phyloP scores from a whole-genome alignment of 1,140 invertebrate genomes.

The Harlomillsia oculata region DNA sequence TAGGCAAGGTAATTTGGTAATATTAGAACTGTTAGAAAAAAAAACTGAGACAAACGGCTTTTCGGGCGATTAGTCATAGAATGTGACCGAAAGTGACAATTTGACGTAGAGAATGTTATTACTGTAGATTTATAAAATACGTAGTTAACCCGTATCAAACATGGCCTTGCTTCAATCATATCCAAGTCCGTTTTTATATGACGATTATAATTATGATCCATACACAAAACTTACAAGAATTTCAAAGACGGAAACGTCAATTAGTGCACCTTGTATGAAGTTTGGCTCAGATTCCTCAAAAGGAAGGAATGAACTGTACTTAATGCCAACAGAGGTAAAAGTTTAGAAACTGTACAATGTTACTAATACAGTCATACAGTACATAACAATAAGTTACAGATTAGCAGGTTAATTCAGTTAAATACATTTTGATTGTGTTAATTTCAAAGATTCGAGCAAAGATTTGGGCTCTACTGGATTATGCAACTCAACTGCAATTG shows the following conservation, averaged over 20 bases:
- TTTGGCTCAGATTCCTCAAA: not conserved
- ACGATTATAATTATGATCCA: no score
- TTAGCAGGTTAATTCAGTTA: not conserved
- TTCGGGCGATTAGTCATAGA: no score
- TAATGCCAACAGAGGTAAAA: not conserved
- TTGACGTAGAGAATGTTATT: no score
- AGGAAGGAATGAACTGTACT: not conserved
- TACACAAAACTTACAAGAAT: no score
- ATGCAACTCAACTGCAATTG: not conserved
- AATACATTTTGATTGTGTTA: not conserved
- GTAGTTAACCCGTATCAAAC: no score
- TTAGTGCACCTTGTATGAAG: not conserved
- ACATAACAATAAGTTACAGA: no score
- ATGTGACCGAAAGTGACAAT: no score
- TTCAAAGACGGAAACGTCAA: no score
- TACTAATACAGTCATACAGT: not conserved
- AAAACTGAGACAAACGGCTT: not conserved
- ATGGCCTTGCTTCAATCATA: no score
- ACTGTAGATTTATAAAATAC: no score
- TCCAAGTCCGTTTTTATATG: no score
- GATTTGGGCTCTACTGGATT: not conserved
- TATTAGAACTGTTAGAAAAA: not conserved
- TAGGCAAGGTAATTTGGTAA: not conserved
- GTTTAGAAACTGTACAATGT: not conserved
- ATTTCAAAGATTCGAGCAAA: not conserved